phyloP scores from a whole-genome alignment of 2,888 invertebrate species.

The Chrysomela aeneicollis region DNA sequence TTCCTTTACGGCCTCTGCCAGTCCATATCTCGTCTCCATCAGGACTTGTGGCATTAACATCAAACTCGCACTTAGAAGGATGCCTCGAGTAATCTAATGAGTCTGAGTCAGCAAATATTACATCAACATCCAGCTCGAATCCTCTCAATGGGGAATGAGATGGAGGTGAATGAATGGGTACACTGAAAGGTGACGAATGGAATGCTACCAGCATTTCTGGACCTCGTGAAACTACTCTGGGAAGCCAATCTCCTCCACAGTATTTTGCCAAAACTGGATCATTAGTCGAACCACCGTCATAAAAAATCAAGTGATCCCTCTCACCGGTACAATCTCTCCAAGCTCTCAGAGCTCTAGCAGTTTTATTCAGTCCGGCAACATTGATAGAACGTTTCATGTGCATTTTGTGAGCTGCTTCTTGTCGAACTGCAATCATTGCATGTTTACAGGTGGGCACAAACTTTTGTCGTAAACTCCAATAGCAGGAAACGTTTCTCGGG shows the following conservation, averaged over 20 bases:
- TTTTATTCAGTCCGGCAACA: constrained; percentile 76
- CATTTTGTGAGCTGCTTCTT: constrained; percentile 78
- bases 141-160: constrained; percentile 77
- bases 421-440: constrained; percentile 87
- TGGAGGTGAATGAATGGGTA: constrained; percentile 73
- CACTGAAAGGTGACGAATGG: constrained; percentile 84
- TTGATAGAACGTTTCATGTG: constrained; percentile 73
- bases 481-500: constrained; percentile 89
- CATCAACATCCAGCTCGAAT: constrained; percentile 87
- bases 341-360: constrained; percentile 73
- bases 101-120: constrained; percentile 87
- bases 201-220: constrained; percentile 89
- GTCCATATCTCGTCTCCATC: constrained; percentile 67
- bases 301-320: constrained; percentile 84
- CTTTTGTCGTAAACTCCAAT: constrained; percentile 86
- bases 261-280: constrained; percentile 86
- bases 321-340: constrained; percentile 87
- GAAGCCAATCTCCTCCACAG: constrained; percentile 88
- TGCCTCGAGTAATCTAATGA: constrained; percentile 82
- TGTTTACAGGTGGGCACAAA: constrained; percentile 88
- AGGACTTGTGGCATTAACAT: constrained; percentile 77
- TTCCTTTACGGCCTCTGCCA: constrained; percentile 73
- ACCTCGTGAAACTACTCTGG: constrained; percentile 78
- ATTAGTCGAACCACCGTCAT: constrained; percentile 83
- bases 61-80: constrained; percentile 71